These are phyloP conservation scores for Cinclus cinclus DNA, from an alignment of 2,113 vertebrate species.

Conservation along the genomic window DNA sequence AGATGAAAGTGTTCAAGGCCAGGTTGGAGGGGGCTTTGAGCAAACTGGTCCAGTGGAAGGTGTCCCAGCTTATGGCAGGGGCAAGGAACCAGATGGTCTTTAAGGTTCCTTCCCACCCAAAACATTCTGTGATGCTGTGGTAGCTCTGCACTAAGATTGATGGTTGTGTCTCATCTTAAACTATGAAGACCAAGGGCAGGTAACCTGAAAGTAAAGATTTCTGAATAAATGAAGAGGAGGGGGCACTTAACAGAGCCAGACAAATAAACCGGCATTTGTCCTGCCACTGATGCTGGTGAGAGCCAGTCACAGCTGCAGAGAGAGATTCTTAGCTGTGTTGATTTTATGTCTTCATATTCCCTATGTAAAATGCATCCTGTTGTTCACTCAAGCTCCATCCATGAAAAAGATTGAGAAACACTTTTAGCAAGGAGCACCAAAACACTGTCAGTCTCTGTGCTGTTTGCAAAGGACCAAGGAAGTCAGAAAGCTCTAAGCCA, in stretches of 20 bases:
- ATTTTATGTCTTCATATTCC: not conserved
- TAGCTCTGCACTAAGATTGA: not conserved
- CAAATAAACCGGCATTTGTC: not conserved
- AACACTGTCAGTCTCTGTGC: not conserved
- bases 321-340: not conserved
- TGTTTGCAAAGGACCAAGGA: not conserved
- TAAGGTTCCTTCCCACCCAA: not conserved
- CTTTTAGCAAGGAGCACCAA: not conserved
- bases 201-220: not conserved
- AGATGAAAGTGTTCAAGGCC: not conserved
- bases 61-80: not conserved
- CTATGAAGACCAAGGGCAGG: not conserved
- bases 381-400: not conserved
- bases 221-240: not conserved
- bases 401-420: not conserved
- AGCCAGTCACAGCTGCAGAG: not conserved
- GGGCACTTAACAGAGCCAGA: not conserved
- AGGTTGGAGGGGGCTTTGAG: not conserved
- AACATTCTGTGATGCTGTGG: not conserved
- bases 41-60: not conserved
- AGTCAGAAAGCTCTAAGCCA: constrained; percentile 31
- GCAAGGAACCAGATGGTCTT: not conserved
- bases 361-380: not conserved
- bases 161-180: not conserved
- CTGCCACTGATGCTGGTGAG: not conserved